Evolutionary conservation across 2,888 invertebrate genomes (phyloP), one percentile per base, ranked within the genome.

Genomic region (Aelia acuminata): DNA sequence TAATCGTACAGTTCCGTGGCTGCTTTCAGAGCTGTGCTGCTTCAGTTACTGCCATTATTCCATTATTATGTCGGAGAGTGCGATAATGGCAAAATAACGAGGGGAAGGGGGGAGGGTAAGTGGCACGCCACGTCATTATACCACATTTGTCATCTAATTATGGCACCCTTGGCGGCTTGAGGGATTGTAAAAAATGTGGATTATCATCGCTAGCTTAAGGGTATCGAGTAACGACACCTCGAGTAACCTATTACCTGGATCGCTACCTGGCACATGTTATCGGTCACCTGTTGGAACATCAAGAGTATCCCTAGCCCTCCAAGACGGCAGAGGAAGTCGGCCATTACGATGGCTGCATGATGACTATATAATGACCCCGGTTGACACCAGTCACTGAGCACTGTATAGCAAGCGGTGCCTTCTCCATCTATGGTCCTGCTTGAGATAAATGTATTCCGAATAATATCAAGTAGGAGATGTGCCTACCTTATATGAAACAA

Each of bases 101-200:
- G 63, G 18, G 3, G 10, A 43, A 10, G 7, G 15, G 13, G 13
- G 26, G 13, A 15, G 57, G 26, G 26, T 31, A 70, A 5, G 63
- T 35, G 63, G 63, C 63, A 35, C 35, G 63, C 63, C 63, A 70
- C 63, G 63, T 70, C 63, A 70, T 70, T 70, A 70, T 70, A 35
- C 31, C 63, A 70, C 63, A 70, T 70, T 70, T 70, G 63, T 70
- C 63, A 70, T 70, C 63, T 70, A 70, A 70, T 70, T 70, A 70
- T 70, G 63, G 18, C 63, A 70, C 63, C 35, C 31, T 35, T 35
- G 63, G 31, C 20, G 63, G 63, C 18, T 35, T 35, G 18, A n/a
- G 31, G 35, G 20, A 70, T 70, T 5, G 35, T 70, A 70, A 70
- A 70, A 57, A 53, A 26, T 3, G 63, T 4, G 35, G 18, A 70